Conservation (phyloP, 1,140 invertebrate genomes). For the Psilanteris sp. region DNA sequence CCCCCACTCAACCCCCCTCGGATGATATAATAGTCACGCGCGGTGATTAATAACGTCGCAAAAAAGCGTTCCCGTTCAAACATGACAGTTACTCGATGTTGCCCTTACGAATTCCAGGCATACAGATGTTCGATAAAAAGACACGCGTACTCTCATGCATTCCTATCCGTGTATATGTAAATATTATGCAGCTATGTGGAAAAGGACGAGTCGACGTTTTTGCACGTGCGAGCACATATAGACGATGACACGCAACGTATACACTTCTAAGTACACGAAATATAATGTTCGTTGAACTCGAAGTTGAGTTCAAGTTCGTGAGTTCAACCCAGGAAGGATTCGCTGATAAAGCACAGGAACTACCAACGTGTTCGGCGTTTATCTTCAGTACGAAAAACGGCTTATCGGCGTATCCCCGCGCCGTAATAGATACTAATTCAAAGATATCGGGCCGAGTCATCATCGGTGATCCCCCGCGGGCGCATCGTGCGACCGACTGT, state of each 20-base stretch:
- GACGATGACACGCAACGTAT: conserved; percentile 66
- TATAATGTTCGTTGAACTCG: conserved; percentile 68
- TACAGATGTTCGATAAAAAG: conserved; percentile 68
- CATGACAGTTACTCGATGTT: conserved; percentile 63
- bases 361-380: conserved; percentile 51
- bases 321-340: conserved; percentile 63
- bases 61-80: conserved; percentile 42
- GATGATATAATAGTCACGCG: conserved; percentile 54
- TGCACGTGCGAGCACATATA: conserved; percentile 64
- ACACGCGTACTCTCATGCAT: conserved; percentile 62
- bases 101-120: conserved; percentile 65
- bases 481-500: too few species aligned
- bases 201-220: conserved; percentile 65
- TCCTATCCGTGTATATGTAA: conserved; percentile 62
- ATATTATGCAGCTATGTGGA: conserved; percentile 68
- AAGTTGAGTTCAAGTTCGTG: conserved; percentile 65
- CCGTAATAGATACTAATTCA: conserved; percentile 53
- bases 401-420: conserved; percentile 33
- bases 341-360: conserved; percentile 61
- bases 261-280: conserved; percentile 66
- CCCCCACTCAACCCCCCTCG: too few species aligned
- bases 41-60: conserved; percentile 50
- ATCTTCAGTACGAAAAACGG: conserved; percentile 46
- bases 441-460: conserved; percentile 63
- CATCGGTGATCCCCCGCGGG: conserved; percentile 54